Conservation (phyloP, 2,888 invertebrate species). For the Mylabris sibirica region DNA sequence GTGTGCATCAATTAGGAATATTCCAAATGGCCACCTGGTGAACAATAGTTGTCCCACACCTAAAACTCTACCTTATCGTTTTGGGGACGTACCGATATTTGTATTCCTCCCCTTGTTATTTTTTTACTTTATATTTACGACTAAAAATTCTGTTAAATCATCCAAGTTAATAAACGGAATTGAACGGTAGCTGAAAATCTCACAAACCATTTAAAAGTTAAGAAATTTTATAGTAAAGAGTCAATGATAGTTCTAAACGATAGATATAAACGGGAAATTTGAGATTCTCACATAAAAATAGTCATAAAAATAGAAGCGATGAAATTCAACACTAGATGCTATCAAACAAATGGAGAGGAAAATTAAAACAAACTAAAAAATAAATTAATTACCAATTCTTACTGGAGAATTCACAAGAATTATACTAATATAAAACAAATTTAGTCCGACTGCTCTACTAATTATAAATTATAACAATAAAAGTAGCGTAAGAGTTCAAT, state of each 20-base stretch:
- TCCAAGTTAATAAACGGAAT: not conserved
- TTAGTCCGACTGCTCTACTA: too few species aligned
- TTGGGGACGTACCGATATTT: not conserved
- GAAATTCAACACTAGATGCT: not conserved
- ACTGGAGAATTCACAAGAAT: too few species aligned
- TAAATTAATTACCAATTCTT: not conserved
- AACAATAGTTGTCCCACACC: constrained; percentile 6
- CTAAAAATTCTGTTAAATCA: not conserved
- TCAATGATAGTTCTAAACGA: not conserved
- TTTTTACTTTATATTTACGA: not conserved
- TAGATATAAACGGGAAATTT: constrained; percentile 4
- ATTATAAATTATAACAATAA: too few species aligned
- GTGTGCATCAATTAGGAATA: not conserved
- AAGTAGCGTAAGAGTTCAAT: too few species aligned
- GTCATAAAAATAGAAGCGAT: not conserved
- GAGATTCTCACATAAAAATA: constrained; percentile 1
- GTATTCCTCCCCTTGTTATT: not conserved
- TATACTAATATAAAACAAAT: too few species aligned
- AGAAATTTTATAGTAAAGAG: not conserved
- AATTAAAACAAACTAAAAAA: not conserved
- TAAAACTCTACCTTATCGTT: not conserved
- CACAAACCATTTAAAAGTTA: not conserved
- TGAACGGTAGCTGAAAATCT: not conserved
- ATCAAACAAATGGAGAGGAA: not conserved
- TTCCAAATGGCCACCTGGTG: constrained; percentile 1